A percentile compares a stretch with the other conserved stretches of the same genome.
Conservation (phyloP, 2,113 vertebrate species). For the Physeter macrocephalus region DNA sequence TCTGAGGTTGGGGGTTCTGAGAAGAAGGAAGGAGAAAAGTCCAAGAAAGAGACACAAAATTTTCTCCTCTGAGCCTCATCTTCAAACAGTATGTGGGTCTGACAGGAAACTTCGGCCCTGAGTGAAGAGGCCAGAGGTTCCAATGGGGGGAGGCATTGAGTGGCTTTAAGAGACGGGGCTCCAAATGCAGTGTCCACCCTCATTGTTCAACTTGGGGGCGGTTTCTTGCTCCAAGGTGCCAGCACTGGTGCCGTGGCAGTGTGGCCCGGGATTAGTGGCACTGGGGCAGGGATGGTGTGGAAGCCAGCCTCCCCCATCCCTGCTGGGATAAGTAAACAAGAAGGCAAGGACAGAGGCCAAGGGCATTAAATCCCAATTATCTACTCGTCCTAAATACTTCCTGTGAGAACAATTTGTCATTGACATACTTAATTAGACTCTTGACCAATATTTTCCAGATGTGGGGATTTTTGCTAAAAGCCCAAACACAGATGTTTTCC, state of each 20-base stretch:
- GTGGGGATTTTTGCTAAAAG: conserved; percentile 67
- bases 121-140: neutral
- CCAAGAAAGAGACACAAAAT: neutral
- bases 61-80: neutral
- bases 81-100: neutral
- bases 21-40: neutral
- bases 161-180: neutral
- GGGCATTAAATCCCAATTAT: conserved; percentile 80
- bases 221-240: neutral
- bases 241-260: neutral
- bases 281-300: neutral
- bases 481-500: conserved; percentile 76
- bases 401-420: conserved; percentile 81
- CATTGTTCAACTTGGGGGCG: neutral
- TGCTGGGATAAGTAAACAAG: conserved; percentile 67
- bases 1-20: neutral
- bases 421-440: conserved; percentile 82
- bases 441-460: conserved; percentile 83
- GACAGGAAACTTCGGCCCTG: neutral
- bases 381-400: conserved; percentile 77
- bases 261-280: neutral
- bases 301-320: neutral
- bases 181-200: neutral
- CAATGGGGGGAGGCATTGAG: neutral
- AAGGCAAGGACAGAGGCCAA: conserved; percentile 69